Conservation (phyloP, 2,797 vertebrate genomes). For the Sciurus carolinensis region DNA sequence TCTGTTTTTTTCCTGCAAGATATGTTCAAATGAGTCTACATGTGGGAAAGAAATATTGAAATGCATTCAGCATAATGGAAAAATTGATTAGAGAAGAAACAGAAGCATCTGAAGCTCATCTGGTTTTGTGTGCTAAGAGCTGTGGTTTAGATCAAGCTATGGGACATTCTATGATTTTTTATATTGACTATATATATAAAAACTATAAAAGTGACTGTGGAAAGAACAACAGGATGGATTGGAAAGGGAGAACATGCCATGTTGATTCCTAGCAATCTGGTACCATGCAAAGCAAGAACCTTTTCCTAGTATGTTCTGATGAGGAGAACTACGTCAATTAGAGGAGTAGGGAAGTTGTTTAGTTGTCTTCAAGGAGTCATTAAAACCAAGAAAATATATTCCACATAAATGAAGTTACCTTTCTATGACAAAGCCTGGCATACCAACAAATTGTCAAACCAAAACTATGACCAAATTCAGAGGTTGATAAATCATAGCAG, state of each 20-base stretch:
- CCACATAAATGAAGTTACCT: background rate
- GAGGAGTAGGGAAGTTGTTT: background rate
- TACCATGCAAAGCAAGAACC: background rate
- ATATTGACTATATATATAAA: background rate
- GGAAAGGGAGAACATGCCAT: background rate
- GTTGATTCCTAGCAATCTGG: background rate
- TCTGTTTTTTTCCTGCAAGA: background rate
- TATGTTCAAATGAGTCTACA: background rate
- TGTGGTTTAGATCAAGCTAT: background rate
- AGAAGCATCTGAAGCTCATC: background rate
- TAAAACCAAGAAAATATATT: conserved; percentile 20
- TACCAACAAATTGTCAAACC: background rate
- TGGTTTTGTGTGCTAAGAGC: background rate
- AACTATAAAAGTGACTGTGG: background rate
- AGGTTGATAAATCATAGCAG: background rate
- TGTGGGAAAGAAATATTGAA: background rate
- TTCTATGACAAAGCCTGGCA: background rate
- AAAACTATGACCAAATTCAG: background rate
- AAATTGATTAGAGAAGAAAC: background rate
- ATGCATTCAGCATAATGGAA: background rate
- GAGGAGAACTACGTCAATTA: background rate
- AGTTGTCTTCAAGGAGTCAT: background rate
- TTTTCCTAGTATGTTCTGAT: background rate
- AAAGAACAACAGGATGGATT: background rate
- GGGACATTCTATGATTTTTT: background rate